Evolutionary conservation across 2,113 vertebrate genomes (phyloP).

Genomic region (Brachyistius frenatus): DNA sequence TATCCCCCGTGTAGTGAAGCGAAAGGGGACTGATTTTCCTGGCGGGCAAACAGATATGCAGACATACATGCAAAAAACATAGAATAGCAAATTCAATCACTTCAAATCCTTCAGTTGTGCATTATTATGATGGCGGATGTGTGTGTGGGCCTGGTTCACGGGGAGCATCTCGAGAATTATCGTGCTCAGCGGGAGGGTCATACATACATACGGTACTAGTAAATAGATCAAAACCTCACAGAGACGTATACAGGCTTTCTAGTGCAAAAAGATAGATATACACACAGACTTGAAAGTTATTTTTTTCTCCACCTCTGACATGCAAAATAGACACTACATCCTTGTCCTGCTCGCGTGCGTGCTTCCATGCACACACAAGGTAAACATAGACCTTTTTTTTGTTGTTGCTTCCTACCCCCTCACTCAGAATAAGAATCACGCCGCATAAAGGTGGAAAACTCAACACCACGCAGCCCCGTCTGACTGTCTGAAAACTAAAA

Average conservation of each 20-base stretch:
- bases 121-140: conserved; percentile 45
- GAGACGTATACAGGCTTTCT: conserved; percentile 22
- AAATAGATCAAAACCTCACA: conserved; percentile 53
- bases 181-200: conserved; percentile 50
- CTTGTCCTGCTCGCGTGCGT: conserved; percentile 15
- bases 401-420: not conserved
- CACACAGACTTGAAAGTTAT: not conserved
- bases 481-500: conserved; percentile 33
- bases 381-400: conserved; percentile 22
- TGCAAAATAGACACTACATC: conserved; percentile 16
- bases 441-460: conserved; percentile 18
- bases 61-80: not conserved
- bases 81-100: conserved; percentile 70
- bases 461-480: conserved; percentile 1
- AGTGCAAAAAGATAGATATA: conserved; percentile 23
- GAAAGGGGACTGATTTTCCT: conserved; percentile 26
- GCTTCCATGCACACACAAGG: conserved; percentile 29
- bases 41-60: conserved; percentile 8
- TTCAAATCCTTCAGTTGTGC: conserved; percentile 31
- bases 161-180: conserved; percentile 62
- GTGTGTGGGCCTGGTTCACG: conserved; percentile 53
- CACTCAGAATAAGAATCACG: conserved; percentile 21
- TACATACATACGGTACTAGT: conserved; percentile 32
- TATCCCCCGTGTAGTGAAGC: conserved; percentile 42
- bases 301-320: not conserved